Percentiles rank a stretch among this genome's conserved stretches.
Conservation (phyloP, 2,888 invertebrate species). For the Agrochola lota region DNA sequence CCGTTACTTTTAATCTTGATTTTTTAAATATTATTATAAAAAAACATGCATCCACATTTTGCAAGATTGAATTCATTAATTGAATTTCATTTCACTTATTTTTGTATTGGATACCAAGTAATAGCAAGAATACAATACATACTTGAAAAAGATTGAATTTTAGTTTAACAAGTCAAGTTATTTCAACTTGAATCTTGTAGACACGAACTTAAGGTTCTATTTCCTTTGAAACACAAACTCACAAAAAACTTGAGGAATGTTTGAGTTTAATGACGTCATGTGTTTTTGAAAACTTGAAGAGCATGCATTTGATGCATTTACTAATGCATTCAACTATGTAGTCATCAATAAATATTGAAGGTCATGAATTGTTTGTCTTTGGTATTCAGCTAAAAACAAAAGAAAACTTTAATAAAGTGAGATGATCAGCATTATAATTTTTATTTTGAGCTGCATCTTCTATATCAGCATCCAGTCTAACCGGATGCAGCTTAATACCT, state of each 20-base stretch:
- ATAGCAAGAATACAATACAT: background rate
- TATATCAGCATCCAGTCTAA: no score
- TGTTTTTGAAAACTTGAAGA: background rate
- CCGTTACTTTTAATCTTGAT: background rate
- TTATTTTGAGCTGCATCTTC: background rate
- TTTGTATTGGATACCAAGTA: background rate
- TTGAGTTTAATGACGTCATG: constrained; percentile 46
- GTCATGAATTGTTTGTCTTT: background rate
- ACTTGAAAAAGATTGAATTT: constrained; percentile 12
- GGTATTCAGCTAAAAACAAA: background rate
- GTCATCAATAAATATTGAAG: constrained; percentile 16
- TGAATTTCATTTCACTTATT: background rate
- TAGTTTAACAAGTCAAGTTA: background rate
- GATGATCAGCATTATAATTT: background rate
- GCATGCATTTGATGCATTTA: constrained; percentile 35
- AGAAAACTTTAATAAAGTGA: background rate
- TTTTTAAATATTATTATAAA: background rate
- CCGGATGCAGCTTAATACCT: no score
- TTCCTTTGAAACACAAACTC: background rate
- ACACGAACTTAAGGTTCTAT: rapidly evolving
- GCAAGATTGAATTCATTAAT: background rate
- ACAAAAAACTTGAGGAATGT: background rate
- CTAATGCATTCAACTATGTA: background rate
- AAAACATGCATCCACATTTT: background rate
- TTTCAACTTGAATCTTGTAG: rapidly evolving